phyloP scores from a whole-genome alignment of 2,113 vertebrate species.

The Salvator merianae region DNA sequence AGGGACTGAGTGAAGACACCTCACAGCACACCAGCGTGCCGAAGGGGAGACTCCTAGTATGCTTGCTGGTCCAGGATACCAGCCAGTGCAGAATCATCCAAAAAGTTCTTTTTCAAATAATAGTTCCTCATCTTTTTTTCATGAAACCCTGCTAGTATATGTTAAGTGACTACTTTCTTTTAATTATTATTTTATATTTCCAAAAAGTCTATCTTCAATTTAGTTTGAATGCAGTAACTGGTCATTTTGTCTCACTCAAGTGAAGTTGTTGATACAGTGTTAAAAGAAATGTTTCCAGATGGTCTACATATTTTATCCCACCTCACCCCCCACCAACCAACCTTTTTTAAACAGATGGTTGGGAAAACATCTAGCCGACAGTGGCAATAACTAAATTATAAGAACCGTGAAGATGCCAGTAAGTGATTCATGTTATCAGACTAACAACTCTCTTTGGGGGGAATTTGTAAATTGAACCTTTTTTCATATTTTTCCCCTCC shows the following conservation, averaged over 20 bases:
- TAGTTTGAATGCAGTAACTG: not conserved
- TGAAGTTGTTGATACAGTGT: constrained; percentile 1
- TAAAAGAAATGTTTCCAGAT: constrained; percentile 33
- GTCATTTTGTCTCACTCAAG: constrained; percentile 7
- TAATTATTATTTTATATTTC: not conserved
- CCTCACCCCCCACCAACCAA: too few species aligned
- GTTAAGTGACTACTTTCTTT: not conserved
- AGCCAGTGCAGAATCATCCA: too few species aligned
- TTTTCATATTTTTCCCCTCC: not conserved
- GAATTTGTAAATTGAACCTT: constrained; percentile 15
- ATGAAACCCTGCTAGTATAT: not conserved
- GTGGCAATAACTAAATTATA: constrained; percentile 35
- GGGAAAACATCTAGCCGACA: constrained; percentile 11
- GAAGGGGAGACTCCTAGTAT: too few species aligned
- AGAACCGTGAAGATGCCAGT: constrained; percentile 13
- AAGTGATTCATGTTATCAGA: constrained; percentile 15
- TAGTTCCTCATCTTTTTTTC: too few species aligned
- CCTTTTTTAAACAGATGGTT: constrained; percentile 41
- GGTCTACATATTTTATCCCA: constrained; percentile 33
- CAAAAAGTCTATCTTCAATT: not conserved
- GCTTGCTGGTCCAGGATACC: too few species aligned
- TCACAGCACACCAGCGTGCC: too few species aligned
- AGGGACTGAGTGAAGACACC: too few species aligned
- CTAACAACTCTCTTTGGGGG: constrained; percentile 12
- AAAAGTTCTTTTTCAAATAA: too few species aligned